These are phyloP conservation scores for Drosophila trapezifrons DNA, from an alignment of 1,140 invertebrate species.

Conservation along the genomic window DNA sequence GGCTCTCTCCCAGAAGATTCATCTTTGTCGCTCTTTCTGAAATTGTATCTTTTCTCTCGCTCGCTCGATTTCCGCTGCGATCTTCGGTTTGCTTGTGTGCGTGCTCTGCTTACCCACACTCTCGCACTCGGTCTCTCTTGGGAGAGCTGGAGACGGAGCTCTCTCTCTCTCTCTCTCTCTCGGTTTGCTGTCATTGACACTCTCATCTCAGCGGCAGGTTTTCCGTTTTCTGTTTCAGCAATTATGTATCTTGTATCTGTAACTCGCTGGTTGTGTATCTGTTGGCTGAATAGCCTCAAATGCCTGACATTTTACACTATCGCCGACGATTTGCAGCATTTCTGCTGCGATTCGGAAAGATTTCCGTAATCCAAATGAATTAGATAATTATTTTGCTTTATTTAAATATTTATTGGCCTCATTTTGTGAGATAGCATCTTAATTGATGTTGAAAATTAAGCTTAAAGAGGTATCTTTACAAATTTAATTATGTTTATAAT, in stretches of 20 bases:
- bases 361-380: background rate
- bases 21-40: background rate
- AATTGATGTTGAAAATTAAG: background rate
- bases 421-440: background rate
- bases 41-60: conserved; percentile 32
- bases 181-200: conserved; percentile 68
- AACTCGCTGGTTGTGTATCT: conserved; percentile 72
- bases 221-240: conserved; percentile 55
- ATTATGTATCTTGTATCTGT: conserved; percentile 81
- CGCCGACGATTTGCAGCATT: conserved; percentile 53
- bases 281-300: conserved; percentile 55
- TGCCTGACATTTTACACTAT: conserved; percentile 73
- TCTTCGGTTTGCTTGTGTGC: conserved; percentile 46
- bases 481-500: background rate
- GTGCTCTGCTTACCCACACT: conserved; percentile 65
- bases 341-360: conserved; percentile 12
- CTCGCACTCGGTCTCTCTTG: background rate
- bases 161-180: conserved; percentile 10
- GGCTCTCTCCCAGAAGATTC: background rate
- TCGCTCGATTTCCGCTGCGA: conserved; percentile 54
- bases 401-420: background rate
- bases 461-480: too few species aligned
- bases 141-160: background rate
- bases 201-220: conserved; percentile 61
- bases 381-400: background rate